phyloP scores from a whole-genome alignment of 1,140 invertebrate species.

The Drosophila novamexicana region DNA sequence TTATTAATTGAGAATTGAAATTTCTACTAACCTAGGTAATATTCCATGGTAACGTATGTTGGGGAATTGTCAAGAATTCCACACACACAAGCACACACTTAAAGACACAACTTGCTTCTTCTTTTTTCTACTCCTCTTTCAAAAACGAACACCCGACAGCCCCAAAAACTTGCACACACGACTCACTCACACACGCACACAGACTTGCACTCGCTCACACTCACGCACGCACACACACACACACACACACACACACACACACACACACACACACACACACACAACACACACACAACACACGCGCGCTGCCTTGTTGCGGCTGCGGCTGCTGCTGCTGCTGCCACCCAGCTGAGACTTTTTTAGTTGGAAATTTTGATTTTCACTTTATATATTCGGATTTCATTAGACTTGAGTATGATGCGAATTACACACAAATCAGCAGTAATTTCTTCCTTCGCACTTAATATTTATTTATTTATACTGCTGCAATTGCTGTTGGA shows the following conservation, averaged over 20 bases:
- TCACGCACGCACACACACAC: conserved; percentile 43
- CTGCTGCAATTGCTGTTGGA: conserved; percentile 42
- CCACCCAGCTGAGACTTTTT: conserved; percentile 61
- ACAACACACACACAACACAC: conserved; percentile 39
- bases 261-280: conserved; percentile 41
- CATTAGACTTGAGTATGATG: conserved; percentile 52
- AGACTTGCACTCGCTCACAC: conserved; percentile 42
- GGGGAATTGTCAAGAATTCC: conserved; percentile 77
- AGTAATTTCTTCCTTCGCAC: conserved; percentile 17
- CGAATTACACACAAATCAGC: conserved; percentile 43
- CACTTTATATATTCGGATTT: conserved; percentile 61
- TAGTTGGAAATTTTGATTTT: conserved; percentile 82
- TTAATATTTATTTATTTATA: conserved; percentile 69
- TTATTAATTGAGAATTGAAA: conserved; percentile 40
- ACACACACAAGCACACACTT: conserved; percentile 56
- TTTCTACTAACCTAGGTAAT: conserved; percentile 80
- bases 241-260: conserved; percentile 40
- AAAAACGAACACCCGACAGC: conserved; percentile 46
- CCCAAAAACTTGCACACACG: conserved; percentile 52
- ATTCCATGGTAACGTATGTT: conserved; percentile 82
- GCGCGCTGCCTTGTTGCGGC: conserved; percentile 43
- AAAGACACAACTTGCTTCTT: conserved; percentile 59
- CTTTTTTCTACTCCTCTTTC: conserved; percentile 54
- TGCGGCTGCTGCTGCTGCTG: conserved; percentile 41
- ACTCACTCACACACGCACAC: conserved; percentile 49